Evolutionary conservation across 64 coral and sea anemone genomes (phyloP).

Genomic region (Actinia tenebrosa): DNA sequence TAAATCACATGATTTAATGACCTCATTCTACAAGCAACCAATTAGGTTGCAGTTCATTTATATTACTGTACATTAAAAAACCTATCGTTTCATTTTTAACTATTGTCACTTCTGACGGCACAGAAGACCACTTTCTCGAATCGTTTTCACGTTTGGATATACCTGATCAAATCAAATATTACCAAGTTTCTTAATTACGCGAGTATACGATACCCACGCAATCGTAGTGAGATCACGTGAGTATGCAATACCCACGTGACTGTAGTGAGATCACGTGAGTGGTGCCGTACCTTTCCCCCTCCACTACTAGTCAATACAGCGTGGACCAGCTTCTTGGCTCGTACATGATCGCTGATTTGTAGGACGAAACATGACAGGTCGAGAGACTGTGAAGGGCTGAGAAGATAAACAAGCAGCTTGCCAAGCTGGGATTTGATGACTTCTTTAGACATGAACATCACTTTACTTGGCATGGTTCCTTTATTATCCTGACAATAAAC

Average conservation of each 20-base stretch:
- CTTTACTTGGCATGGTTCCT: not conserved
- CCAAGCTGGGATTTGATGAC: slow-evolving; percentile 42
- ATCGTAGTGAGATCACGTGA: too few relatives aligned
- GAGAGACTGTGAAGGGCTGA: slow-evolving; percentile 51
- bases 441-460: not conserved
- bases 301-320: slow-evolving; percentile 48
- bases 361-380: slow-evolving; percentile 61
- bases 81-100: too few relatives aligned
- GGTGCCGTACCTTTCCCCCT: slow-evolving; percentile 49
- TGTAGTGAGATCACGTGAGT: not conserved
- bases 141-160: too few relatives aligned
- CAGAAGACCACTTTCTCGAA: too few relatives aligned
- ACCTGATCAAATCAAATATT: too few relatives aligned
- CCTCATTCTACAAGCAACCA: not conserved
- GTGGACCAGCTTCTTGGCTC: slow-evolving; percentile 54
- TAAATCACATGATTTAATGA: not conserved
- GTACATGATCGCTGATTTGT: slow-evolving; percentile 47
- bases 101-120: too few relatives aligned
- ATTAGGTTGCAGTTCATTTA: too few relatives aligned
- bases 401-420: slow-evolving; percentile 64
- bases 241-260: too few relatives aligned
- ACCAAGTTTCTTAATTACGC: too few relatives aligned
- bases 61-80: too few relatives aligned
- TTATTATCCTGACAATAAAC: not conserved
- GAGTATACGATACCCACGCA: too few relatives aligned